Percentiles rank a stretch among this genome's conserved stretches.
Evolutionary conservation across 2,797 vertebrate genomes (phyloP).

Genomic region (Chelidonichthys spinosus): DNA sequence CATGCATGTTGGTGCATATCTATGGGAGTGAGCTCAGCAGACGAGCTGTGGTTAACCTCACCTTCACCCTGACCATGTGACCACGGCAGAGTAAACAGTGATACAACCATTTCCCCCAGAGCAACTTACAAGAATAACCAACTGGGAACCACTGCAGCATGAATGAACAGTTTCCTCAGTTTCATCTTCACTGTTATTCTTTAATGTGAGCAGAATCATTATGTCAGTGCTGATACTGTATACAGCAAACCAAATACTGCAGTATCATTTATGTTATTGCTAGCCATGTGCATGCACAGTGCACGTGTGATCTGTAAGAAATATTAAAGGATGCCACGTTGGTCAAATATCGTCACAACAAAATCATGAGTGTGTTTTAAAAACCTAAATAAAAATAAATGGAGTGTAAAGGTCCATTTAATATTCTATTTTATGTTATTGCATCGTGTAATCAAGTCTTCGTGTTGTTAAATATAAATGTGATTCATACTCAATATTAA

Average conservation of each 20-base stretch:
- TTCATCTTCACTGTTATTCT: background rate
- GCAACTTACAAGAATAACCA: conserved; percentile 24
- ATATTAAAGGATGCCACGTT: no score
- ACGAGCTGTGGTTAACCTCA: conserved; percentile 42
- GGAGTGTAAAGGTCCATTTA: no score
- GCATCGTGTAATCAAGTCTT: background rate
- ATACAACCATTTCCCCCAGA: conserved; percentile 32
- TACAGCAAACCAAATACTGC: background rate
- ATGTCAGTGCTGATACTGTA: background rate
- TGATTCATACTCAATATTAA: background rate
- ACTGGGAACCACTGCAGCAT: conserved; percentile 11
- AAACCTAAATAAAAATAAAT: no score
- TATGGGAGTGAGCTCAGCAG: conserved; percentile 18
- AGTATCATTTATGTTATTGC: background rate
- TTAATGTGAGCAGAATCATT: background rate
- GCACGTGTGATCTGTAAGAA: no score
- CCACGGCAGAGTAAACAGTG: conserved; percentile 63
- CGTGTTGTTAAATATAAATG: background rate
- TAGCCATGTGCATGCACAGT: background rate
- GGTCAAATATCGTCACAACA: background rate
- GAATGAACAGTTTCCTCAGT: background rate
- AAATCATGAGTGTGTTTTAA: background rate
- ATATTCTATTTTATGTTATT: no score
- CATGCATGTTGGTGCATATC: conserved; percentile 26
- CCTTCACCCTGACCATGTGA: conserved; percentile 66